A percentile compares a stretch with the other conserved stretches of the same genome.
These are phyloP conservation scores for Potamarius usumacintae DNA, from an alignment of 2,113 vertebrate species.

Conservation along the genomic window DNA sequence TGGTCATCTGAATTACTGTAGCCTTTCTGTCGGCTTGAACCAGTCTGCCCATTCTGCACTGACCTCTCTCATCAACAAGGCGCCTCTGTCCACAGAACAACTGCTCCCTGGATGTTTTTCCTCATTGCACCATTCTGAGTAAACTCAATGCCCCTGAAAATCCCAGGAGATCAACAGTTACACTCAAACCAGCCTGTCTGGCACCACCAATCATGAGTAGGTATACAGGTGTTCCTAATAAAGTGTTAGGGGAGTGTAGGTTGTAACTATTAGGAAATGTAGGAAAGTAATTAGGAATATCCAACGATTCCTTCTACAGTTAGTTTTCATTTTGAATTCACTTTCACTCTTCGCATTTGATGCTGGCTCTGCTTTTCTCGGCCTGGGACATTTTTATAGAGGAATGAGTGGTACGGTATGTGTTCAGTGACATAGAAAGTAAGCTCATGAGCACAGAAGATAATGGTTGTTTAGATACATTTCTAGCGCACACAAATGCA, in stretches of 20 bases:
- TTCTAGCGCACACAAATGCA: background rate
- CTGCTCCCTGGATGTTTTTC: background rate
- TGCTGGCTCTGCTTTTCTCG: conserved; percentile 23
- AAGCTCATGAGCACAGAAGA: background rate
- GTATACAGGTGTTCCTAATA: background rate
- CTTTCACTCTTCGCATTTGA: background rate
- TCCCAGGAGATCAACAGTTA: background rate
- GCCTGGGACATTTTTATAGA: background rate
- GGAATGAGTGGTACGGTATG: background rate
- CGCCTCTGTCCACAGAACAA: background rate
- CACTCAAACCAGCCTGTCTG: background rate
- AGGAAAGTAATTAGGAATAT: background rate
- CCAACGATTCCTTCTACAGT: background rate
- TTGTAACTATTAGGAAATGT: background rate
- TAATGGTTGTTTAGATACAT: background rate
- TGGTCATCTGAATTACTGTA: background rate
- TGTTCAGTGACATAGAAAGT: background rate
- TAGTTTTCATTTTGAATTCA: background rate
- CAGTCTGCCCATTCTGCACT: background rate
- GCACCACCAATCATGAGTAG: background rate
- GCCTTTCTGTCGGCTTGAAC: background rate
- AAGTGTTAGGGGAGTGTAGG: background rate
- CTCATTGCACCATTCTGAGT: background rate
- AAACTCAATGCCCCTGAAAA: background rate
- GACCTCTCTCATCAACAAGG: background rate